Evolutionary conservation across 2,888 invertebrate genomes (phyloP), one percentile per base, ranked within the genome.

Genomic region (Laspeyria flexula): DNA sequence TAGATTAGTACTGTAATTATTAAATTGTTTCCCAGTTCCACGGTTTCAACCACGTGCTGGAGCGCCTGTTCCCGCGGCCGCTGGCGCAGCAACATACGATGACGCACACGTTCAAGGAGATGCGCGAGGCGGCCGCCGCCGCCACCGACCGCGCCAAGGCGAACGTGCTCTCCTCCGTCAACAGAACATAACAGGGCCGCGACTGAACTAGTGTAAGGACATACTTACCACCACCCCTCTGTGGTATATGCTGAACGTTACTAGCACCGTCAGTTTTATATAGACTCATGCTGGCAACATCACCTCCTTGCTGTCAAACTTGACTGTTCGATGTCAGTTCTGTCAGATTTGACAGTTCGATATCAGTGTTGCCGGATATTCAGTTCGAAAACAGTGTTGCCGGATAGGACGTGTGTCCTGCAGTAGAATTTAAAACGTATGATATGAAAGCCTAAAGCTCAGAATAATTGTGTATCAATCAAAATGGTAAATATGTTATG

Each of bases 21-120:
- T n/a, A n/a, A n/a, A n/a, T n/a, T n/a, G n/a, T n/a, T n/a, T n/a
- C n/a, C n/a, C 77, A 94, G 95, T 93, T 93, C 38, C 93, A 93
- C 65, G 98, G 98, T 10, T 98, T 98, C 86, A 96, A 98, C 85
- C 93, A 95, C 81, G 97, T 98, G 1, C 90, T 98, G 5, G 92
- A 94, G 57, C 93, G 93, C 55, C 95, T 97, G 95, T 97, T 95
- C 85, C 94, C 95, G 6, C 88, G 71, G 21, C 77, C 54, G 55
- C 51, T 60, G 23, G 41, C 75, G 1, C 50, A 76, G 6, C 64
- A 61, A 35, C 55, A 70, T 48, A 48, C 62, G 0, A 67, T 82
- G 55, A 57, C 80, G 11, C 78, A 81, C 75, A 77, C 90, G 6
- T 84, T 92, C 1, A 88, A 90, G 71, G 92, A 95, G 75, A 90